Base-by-base conservation (phyloP, 2,888 invertebrate genomes). In the Meloe dianella region DNA sequence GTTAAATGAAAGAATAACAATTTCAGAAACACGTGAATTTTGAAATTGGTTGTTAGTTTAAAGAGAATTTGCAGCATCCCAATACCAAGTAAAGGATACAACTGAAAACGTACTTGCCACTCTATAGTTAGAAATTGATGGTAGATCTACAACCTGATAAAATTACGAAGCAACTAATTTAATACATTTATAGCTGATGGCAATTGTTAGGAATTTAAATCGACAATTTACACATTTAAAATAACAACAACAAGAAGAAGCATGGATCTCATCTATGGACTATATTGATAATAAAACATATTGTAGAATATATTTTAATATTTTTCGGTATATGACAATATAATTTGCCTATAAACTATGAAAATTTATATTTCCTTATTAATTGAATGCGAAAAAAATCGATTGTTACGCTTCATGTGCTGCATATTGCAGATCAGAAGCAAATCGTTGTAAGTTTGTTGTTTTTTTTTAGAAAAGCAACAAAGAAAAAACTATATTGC, bases 341-440 rank as follows among this genome's bases (percentile, higher is more conserved):
- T 71, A 71, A 71, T 71, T 71, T 63, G 60, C 47, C 61, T 63
- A 66, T 69, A 71, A 71, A 71, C 58, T 68, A 69, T 63, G 60
- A 63, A 71, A 69, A 69, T 71, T 64, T 64, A 61, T 64, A 67
- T 62, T 64, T 67, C 62, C n/a, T 62, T 20, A 64, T 67, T 67
- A 67, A 67, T 67, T 20, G 47, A 64, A 62, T 47, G 24, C 30
- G 56, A 41, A 58, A 62, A 67, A 67, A 67, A 67, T 64, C 61
- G 62, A 58, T 71, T 60, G 71, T 71, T 71, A 65, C 68, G 71
- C 71, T 71, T 65, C 60, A 65, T 65, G 69, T 67, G 63, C 69
- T 64, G 57, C 66, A 65, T 20, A 47, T 20, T 62, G 59, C 68
- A 71, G 66, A 69, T 71, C 66, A 66, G 60, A 61, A 35, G 61